Percentiles rank a stretch among this genome's conserved stretches.
Evolutionary conservation across 1,140 invertebrate species (phyloP).

Genomic region (Drosophila nigrodunni): DNA sequence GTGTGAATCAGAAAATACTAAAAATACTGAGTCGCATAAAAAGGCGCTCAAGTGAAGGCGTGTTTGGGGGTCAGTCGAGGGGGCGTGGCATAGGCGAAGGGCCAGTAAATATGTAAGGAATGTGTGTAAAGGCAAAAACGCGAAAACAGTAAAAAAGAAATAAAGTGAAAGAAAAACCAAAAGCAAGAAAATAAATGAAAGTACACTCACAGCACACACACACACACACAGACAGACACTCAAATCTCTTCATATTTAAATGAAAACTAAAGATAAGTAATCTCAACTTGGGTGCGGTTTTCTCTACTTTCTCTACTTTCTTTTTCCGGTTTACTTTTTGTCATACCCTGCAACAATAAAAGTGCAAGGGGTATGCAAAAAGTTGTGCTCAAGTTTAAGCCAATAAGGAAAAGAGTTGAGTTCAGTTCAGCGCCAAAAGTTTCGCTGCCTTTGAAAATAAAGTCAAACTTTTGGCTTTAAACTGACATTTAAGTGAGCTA

Average conservation of each 20-base stretch:
- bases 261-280: constrained; percentile 81
- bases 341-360: constrained; percentile 35
- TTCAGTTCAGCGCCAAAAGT: no score
- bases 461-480: no score
- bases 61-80: neutral
- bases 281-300: constrained; percentile 75
- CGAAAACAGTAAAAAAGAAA: constrained; percentile 43
- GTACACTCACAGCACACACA: constrained; percentile 27
- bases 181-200: constrained; percentile 48
- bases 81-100: constrained; percentile 6
- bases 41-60: constrained; percentile 26
- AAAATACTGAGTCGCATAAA: constrained; percentile 46
- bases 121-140: constrained; percentile 17
- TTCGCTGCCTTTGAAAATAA: no score
- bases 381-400: neutral
- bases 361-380: constrained; percentile 15
- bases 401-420: no score
- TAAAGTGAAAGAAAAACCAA: constrained; percentile 42
- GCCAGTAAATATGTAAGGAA: constrained; percentile 42
- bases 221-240: constrained; percentile 42
- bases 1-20: constrained; percentile 49
- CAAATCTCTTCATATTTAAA: constrained; percentile 72
- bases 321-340: constrained; percentile 15
- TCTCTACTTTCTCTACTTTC: constrained; percentile 18
- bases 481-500: no score